Conservation (phyloP, 2,888 invertebrate genomes). For the Catotricha subobsoleta region DNA sequence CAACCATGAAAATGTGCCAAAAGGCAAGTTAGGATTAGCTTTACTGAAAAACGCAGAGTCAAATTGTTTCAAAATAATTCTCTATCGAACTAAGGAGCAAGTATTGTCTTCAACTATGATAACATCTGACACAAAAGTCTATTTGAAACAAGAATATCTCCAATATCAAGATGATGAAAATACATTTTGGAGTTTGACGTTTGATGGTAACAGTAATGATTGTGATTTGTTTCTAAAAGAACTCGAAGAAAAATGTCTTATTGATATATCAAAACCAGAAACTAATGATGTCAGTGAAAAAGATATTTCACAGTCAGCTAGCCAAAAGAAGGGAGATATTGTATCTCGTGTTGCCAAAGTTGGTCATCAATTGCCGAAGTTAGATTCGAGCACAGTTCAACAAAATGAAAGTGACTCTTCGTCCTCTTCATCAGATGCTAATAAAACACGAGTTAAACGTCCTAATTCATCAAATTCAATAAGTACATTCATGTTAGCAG, state of each 20-base stretch:
- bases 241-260: constrained; percentile 13
- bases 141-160: constrained; percentile 16
- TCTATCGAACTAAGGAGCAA: constrained; percentile 18
- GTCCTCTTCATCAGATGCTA: constrained; percentile 27
- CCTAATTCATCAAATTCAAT: too few species aligned
- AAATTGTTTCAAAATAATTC: constrained; percentile 14
- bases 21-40: constrained; percentile 31
- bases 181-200: constrained; percentile 37
- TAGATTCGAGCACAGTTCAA: constrained; percentile 19
- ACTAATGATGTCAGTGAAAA: constrained; percentile 8
- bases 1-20: constrained; percentile 18
- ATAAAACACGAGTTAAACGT: constrained; percentile 14
- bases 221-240: constrained; percentile 22
- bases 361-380: constrained; percentile 31
- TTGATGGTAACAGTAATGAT: constrained; percentile 23
- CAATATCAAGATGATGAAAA: constrained; percentile 32
- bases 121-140: constrained; percentile 11
- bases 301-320: background rate
- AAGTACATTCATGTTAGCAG: background rate
- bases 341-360: constrained; percentile 39
- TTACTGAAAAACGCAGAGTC: constrained; percentile 22
- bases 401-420: constrained; percentile 19
- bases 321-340: constrained; percentile 28
- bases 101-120: constrained; percentile 16
- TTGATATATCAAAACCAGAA: background rate